Base-by-base conservation (phyloP, 2,888 invertebrate genomes). In the Drosophila kuntzei region DNA sequence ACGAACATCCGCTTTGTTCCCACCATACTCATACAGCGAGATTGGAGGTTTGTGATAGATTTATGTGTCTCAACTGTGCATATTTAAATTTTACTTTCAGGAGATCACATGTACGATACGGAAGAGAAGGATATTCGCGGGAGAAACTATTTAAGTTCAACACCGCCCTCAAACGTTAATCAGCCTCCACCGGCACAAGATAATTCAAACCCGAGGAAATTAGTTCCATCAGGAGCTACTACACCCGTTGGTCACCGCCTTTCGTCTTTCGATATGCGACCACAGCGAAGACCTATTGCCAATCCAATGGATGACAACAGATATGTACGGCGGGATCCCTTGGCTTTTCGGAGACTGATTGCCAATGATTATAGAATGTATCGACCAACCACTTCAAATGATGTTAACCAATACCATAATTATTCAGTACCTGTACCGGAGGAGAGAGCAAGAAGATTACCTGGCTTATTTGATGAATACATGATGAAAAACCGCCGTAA, bases 1-100 rank as follows among this genome's bases (percentile, higher is more conserved):
- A 0, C 70, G 59, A 4, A 75, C 75, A 3, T 75, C 80, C 7
- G 80, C 76, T 29, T 1, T 57, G 0, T 60, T 79, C n/a, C 75
- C 75, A 1, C 75, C 75, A 2, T 75, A 68, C 29, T 7, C 11
- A 32, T 68, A 22, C 36, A 12, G 65, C 18, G 39, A 50, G 1
- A 34, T 22, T 9, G 44, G 34, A 8, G 71, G 69, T 70, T 46
- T 8, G 37, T 22, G 1, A 6, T 18, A 0, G 12, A n/a, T 8
- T 9, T 14, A 32, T 11, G 9, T 14, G 1, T 6, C 0, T 16
- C 0, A 37, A 2, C 6, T 29, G 1, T 12, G 0, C 12, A 25
- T 43, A 8, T 22, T 20, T 0, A 5, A 6, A 5, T 27, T 29
- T 16, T 22, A 8, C 3, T 22, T 1, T n/a, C 8, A 71, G 71